Conservation (phyloP, 1,140 invertebrate genomes). For the Brachionus sp. region DNA sequence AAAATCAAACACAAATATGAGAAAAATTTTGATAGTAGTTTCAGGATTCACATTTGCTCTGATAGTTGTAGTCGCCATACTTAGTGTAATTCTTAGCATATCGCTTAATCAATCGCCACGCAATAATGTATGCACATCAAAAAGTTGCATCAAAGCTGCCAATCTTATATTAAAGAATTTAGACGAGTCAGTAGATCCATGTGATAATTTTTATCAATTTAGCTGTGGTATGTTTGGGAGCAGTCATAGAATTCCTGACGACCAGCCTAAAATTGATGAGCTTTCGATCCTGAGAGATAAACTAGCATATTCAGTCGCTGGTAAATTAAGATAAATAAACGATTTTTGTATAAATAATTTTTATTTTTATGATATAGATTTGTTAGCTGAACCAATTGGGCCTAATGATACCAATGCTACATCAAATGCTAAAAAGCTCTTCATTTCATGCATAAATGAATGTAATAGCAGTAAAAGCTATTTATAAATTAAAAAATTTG, state of each 20-base stretch:
- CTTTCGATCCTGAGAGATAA: conserved; percentile 38
- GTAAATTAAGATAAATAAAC: neutral
- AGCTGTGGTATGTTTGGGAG: conserved; percentile 26
- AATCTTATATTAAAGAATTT: conserved; percentile 34
- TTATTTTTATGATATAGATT: neutral
- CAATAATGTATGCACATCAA: neutral
- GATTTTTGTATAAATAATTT: neutral
- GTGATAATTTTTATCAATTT: conserved; percentile 44
- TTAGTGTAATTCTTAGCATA: neutral
- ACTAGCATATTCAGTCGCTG: conserved; percentile 32
- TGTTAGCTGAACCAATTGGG: conserved; percentile 13
- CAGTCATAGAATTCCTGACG: conserved; percentile 13
- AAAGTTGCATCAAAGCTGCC: conserved; percentile 30
- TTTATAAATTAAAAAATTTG: neutral
- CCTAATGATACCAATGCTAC: conserved; percentile 14
- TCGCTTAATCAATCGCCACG: neutral
- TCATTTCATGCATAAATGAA: conserved; percentile 29
- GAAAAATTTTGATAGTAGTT: neutral
- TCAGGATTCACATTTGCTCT: neutral
- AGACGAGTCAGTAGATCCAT: conserved; percentile 20
- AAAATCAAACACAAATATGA: conserved; percentile 21
- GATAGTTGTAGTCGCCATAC: neutral
- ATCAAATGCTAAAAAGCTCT: conserved; percentile 24
- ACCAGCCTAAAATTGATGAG: conserved; percentile 42
- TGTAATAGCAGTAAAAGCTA: neutral